A percentile compares a stretch with the other conserved stretches of the same genome.
Conservation (phyloP, 1,140 invertebrate genomes). For the Bombus balteatus region DNA sequence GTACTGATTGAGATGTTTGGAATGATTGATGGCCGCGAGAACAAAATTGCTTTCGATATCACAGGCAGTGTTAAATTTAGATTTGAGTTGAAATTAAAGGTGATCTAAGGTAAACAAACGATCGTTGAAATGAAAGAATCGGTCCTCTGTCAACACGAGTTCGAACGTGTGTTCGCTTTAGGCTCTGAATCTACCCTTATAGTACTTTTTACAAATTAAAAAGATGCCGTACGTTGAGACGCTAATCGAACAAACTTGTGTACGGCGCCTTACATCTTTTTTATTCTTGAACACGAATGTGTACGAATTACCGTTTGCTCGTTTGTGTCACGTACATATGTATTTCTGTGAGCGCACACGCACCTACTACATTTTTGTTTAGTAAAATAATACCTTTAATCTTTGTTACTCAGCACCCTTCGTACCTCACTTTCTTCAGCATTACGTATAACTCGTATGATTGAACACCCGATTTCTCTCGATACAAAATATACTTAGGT, state of each 20-base stretch:
- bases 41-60: conserved; percentile 16
- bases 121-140: neutral
- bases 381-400: conserved; percentile 16
- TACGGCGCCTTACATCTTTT: neutral
- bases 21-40: conserved; percentile 1
- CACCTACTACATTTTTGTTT: neutral
- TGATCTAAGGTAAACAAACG: neutral
- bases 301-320: neutral
- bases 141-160: too few relatives aligned
- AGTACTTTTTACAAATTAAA: neutral
- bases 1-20: neutral
- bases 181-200: neutral
- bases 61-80: conserved; percentile 7
- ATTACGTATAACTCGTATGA: neutral
- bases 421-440: neutral
- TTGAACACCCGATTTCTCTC: neutral
- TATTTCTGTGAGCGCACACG: neutral
- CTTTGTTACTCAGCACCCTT: conserved; percentile 19
- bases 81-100: neutral
- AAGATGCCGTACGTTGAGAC: neutral
- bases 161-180: neutral
- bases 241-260: neutral
- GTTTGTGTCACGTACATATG: neutral
- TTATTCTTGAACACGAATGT: neutral
- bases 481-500: conserved; percentile 16